Conservation (phyloP, 2,888 invertebrate species). For the Aleiodes alternator region DNA sequence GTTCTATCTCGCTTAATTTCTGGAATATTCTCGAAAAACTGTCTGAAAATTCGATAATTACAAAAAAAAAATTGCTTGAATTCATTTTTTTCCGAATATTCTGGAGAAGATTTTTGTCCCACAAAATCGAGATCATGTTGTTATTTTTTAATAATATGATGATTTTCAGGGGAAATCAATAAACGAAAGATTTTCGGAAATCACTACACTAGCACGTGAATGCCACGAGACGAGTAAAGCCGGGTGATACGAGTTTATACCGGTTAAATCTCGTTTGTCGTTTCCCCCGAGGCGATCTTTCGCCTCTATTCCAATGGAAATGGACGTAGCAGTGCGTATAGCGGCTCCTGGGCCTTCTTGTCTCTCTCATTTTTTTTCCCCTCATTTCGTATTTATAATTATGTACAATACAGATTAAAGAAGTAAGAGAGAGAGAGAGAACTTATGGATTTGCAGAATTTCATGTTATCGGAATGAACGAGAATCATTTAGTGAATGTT, state of each 20-base stretch:
- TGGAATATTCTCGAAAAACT: no score
- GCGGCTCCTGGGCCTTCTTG: conserved; percentile 8
- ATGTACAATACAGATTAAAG: conserved; percentile 12
- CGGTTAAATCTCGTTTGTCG: conserved; percentile 69
- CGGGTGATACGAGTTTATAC: conserved; percentile 67
- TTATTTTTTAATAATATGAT: background rate
- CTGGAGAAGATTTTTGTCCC: no score
- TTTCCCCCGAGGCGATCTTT: conserved; percentile 58
- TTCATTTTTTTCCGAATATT: no score
- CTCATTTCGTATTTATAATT: background rate
- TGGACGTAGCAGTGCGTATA: conserved; percentile 8
- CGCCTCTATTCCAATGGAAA: conserved; percentile 37
- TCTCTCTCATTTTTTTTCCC: conserved; percentile 36
- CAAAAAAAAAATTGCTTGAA: no score
- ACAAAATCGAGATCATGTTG: background rate
- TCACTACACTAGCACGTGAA: conserved; percentile 43
- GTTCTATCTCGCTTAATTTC: no score
- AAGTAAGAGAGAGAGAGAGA: background rate
- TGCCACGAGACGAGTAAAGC: conserved; percentile 62
- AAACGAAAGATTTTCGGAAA: background rate
- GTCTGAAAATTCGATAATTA: no score
- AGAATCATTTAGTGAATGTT: no score
- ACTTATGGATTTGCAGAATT: background rate
- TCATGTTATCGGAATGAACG: no score
- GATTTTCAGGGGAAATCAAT: conserved; percentile 1